Evolutionary conservation across 2,113 vertebrate species (phyloP), one percentile per base, ranked within the genome.

Genomic region (Poicephalus meyeri): DNA sequence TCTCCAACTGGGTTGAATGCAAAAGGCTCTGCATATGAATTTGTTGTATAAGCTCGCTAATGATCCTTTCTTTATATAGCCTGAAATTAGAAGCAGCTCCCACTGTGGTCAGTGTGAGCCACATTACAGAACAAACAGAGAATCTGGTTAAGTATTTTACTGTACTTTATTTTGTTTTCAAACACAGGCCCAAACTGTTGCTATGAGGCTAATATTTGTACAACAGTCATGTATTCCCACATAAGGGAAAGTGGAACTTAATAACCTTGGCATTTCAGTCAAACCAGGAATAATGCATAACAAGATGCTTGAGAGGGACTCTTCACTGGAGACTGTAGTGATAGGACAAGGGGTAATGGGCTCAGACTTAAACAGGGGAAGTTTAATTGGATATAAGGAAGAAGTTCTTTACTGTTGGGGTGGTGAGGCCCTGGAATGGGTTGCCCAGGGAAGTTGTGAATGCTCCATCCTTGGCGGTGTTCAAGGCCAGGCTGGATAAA

Each of bases 41-140:
- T 0, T 10, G 72, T 85, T 90, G 83, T 35, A 42, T 64, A 73
- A 93, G 39, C 82, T 66, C 68, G 33, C 55, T 86, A 95, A 86
- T 63, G 76, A 88, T 42, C 71, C 52, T 60, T 46, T 60, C 91
- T 94, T 86, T 89, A 76, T 23, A 86, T 10, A 86, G 85, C 39
- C 78, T 83, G 85, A 83, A 93, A 96, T 78, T 39, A 86, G 52
- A 47, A 35, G 60, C 69, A 47, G 88, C 71, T 93, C 93, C 82
- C 33, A 46, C 90, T 80, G 90, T 64, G 93, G 95, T 93, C 91
- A 80, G 50, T 58, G 50, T 20, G 53, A 96, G 71, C 82, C 88
- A 83, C 79, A 68, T 80, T 60, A 88, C 35, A 93, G 82, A 53
- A 91, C 65, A 88, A 91, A 73, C 6, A 50, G 53, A 88, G 68